phyloP scores from a whole-genome alignment of 2,113 vertebrate species.

The Ornithorhynchus anatinus region DNA sequence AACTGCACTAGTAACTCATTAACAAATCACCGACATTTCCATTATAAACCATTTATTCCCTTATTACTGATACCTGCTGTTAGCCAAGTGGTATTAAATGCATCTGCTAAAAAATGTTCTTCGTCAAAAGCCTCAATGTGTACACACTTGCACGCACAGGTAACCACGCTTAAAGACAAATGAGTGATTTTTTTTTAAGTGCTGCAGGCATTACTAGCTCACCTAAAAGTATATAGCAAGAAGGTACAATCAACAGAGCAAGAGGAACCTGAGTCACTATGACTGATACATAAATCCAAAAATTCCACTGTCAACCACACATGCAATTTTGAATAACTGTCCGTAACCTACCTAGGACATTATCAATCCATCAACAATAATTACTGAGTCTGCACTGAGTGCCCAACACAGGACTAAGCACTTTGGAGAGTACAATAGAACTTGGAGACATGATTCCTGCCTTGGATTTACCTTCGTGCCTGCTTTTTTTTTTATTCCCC shows the following conservation, averaged over 20 bases:
- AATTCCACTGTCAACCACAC: not conserved
- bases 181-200: not conserved
- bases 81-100: rapidly evolving
- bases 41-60: too few species aligned
- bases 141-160: rapidly evolving
- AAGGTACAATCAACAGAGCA: not conserved
- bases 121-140: not conserved
- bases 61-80: not conserved
- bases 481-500: too few species aligned
- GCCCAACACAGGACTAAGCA: too few species aligned
- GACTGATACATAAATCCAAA: not conserved
- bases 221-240: not conserved
- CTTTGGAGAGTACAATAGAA: too few species aligned
- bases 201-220: not conserved
- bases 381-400: too few species aligned
- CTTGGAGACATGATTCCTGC: too few species aligned
- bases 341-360: too few species aligned
- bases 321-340: not conserved
- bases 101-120: not conserved
- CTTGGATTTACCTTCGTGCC: too few species aligned
- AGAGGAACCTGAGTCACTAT: not conserved
- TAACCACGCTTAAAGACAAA: too few species aligned
- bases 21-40: too few species aligned
- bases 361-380: too few species aligned
- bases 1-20: too few species aligned